These are phyloP conservation scores for Heterohyrax brucei DNA, from an alignment of 2,797 vertebrate species.

Conservation along the genomic window DNA sequence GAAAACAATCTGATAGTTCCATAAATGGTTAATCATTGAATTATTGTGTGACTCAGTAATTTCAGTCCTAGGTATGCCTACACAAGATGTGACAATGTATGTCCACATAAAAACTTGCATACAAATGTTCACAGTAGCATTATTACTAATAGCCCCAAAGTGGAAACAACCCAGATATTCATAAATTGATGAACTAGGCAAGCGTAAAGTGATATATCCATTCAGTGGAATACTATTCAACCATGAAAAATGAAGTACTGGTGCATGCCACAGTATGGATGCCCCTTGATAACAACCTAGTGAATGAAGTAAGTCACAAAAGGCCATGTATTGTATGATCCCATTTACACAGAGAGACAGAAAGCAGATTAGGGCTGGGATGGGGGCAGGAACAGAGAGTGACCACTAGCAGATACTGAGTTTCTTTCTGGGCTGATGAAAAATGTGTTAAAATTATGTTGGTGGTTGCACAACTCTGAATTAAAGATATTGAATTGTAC, in stretches of 20 bases:
- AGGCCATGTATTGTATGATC: too few relatives aligned
- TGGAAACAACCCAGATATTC: not conserved
- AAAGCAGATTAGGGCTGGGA: too few relatives aligned
- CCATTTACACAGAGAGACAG: not conserved
- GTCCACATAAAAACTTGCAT: not conserved
- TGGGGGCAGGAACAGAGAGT: not conserved
- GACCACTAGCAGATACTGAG: not conserved
- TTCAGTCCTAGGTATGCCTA: not conserved
- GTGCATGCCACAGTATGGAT: not conserved
- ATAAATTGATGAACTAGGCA: not conserved
- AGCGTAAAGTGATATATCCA: not conserved
- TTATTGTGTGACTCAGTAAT: not conserved
- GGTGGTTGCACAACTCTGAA: not conserved
- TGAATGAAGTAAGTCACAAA: not conserved
- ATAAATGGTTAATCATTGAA: constrained; percentile 15
- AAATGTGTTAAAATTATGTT: constrained; percentile 10
- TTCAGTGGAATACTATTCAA: not conserved
- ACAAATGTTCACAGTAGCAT: not conserved
- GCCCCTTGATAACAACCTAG: constrained; percentile 1
- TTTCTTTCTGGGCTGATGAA: not conserved
- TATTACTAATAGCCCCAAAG: not conserved
- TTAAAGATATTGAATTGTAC: not conserved
- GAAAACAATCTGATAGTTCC: constrained; percentile 9
- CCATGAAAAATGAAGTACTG: too few relatives aligned
- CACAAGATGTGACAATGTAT: not conserved